Percentiles rank a stretch among this genome's conserved stretches.
Conservation (phyloP, 1,140 invertebrate species). For the Zophobas atratus region DNA sequence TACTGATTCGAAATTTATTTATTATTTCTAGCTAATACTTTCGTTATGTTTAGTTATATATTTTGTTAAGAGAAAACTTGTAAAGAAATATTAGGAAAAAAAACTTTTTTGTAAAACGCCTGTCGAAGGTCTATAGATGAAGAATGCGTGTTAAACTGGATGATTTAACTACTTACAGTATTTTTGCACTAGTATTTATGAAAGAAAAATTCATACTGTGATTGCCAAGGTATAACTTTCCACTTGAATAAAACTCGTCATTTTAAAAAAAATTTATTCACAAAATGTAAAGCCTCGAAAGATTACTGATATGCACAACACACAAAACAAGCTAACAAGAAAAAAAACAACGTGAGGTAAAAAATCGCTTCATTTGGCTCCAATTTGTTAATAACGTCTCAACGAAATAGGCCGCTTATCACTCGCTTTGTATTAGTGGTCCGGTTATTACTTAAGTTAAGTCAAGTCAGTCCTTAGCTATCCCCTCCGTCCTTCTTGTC, state of each 20-base stretch:
- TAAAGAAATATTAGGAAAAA: too few relatives aligned
- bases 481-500: too few relatives aligned
- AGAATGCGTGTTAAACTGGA: too few relatives aligned
- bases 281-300: constrained; percentile 4
- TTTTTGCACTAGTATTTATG: too few relatives aligned
- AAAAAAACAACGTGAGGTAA: constrained; percentile 1
- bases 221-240: not conserved
- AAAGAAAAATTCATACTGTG: too few relatives aligned
- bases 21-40: not conserved
- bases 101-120: too few relatives aligned
- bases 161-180: too few relatives aligned
- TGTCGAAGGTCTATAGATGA: too few relatives aligned
- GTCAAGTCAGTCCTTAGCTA: too few relatives aligned
- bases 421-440: too few relatives aligned
- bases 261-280: constrained; percentile 13
- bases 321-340: constrained; percentile 12
- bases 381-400: not conserved
- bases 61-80: too few relatives aligned
- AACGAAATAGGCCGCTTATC: not conserved
- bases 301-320: not conserved
- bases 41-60: too few relatives aligned
- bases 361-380: constrained; percentile 10
- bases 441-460: not conserved
- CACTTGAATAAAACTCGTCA: constrained; percentile 1
- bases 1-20: constrained; percentile 4